phyloP scores from a whole-genome alignment of 2,113 vertebrate genomes.

The Chauna torquata region DNA sequence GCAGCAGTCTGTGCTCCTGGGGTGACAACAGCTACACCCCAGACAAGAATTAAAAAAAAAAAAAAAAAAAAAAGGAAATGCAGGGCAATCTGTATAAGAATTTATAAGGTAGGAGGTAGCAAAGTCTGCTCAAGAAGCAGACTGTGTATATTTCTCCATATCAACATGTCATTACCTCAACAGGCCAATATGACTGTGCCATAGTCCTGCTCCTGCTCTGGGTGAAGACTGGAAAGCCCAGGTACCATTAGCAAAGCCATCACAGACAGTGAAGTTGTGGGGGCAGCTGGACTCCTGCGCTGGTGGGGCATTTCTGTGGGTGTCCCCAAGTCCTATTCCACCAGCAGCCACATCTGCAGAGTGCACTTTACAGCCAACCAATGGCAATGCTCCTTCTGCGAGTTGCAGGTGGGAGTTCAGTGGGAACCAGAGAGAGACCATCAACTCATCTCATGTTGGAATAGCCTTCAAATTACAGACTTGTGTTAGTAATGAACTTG shows the following conservation, averaged over 20 bases:
- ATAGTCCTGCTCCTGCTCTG: not conserved
- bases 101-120: not conserved
- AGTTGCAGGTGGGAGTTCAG: not conserved
- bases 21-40: not conserved
- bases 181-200: no score
- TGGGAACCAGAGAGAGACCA: not conserved
- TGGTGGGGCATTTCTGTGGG: no score
- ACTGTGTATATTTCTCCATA: not conserved
- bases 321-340: not conserved
- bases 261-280: not conserved
- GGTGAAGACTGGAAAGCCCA: not conserved
- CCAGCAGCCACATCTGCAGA: not conserved
- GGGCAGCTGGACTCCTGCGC: no score
- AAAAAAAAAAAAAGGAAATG: not conserved
- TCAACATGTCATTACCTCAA: no score
- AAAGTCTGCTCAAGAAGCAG: not conserved
- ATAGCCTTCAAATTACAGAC: not conserved
- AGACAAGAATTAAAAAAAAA: not conserved
- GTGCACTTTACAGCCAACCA: not conserved
- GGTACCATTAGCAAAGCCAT: not conserved
- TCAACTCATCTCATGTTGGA: not conserved
- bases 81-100: not conserved
- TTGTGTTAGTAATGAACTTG: not conserved
- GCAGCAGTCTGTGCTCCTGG: not conserved
- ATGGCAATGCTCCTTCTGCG: accelerated